phyloP scores from a whole-genome alignment of 2,888 invertebrate species.

The Oithona nana region DNA sequence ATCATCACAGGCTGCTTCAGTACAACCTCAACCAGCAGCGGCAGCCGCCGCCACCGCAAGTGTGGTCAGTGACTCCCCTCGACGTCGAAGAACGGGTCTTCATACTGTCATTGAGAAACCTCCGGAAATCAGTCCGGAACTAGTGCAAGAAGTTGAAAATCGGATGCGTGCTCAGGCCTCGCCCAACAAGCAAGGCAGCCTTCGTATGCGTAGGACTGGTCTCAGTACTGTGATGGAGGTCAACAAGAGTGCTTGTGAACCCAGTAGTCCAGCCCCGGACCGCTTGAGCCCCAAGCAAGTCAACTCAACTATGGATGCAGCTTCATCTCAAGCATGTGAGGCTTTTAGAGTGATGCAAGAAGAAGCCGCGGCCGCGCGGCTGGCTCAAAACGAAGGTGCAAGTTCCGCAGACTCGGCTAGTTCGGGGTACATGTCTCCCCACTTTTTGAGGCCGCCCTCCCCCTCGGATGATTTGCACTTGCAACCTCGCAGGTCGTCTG shows the following conservation, averaged over 20 bases:
- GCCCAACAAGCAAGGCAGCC: background rate
- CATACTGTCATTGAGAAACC: conserved; percentile 67
- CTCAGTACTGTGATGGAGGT: conserved; percentile 11
- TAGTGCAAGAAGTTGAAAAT: conserved; percentile 71
- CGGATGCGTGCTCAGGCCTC: conserved; percentile 38
- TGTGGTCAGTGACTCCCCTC: conserved; percentile 28
- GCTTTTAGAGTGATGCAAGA: conserved; percentile 9
- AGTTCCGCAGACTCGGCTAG: background rate
- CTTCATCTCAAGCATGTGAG: background rate
- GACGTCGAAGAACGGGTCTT: conserved; percentile 53
- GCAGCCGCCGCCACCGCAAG: no score
- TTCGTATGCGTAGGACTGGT: conserved; percentile 15
- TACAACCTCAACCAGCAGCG: no score
- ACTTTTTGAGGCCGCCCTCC: background rate
- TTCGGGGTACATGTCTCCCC: background rate
- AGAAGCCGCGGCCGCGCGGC: background rate
- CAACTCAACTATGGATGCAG: background rate
- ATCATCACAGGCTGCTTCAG: no score
- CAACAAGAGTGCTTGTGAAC: background rate
- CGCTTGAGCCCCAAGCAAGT: background rate
- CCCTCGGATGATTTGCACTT: background rate
- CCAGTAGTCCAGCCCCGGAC: background rate
- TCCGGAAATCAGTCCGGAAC: conserved; percentile 65
- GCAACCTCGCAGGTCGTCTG: background rate
- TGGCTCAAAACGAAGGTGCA: background rate